A percentile compares a stretch with the other conserved stretches of the same genome.
Conservation (phyloP, 2,113 vertebrate species). For the Spea bombifrons region DNA sequence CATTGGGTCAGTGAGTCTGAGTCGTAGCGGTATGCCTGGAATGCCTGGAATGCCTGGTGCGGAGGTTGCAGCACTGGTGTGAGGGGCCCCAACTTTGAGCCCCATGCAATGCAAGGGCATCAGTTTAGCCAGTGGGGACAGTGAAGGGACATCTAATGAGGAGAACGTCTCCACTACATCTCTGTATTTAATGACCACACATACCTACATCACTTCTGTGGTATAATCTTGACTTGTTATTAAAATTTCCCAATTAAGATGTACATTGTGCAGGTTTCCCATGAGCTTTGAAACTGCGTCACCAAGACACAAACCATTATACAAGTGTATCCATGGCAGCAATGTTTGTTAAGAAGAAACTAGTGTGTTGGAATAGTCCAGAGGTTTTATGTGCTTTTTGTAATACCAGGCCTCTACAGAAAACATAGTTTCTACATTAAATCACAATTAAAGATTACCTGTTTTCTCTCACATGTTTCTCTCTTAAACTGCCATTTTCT, state of each 20-base stretch:
- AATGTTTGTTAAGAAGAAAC: background rate
- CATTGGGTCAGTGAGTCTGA: too few relatives aligned
- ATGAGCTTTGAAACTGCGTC: background rate
- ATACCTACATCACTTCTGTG: background rate
- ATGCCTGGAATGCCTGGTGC: too few relatives aligned
- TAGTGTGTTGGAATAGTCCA: background rate
- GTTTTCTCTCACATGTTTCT: background rate
- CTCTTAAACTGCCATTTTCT: background rate
- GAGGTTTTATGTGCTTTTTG: background rate
- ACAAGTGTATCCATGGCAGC: background rate
- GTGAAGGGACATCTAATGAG: too few relatives aligned
- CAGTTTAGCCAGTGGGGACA: too few relatives aligned
- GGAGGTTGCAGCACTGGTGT: too few relatives aligned
- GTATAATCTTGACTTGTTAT: background rate
- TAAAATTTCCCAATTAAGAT: background rate
- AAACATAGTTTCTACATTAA: background rate
- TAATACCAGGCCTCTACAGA: background rate
- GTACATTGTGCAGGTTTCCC: background rate
- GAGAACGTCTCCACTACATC: too few relatives aligned
- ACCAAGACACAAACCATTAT: background rate
- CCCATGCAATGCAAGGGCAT: too few relatives aligned
- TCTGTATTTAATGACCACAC: too few relatives aligned
- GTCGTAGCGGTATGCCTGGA: too few relatives aligned
- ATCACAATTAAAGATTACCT: background rate
- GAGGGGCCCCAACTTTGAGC: too few relatives aligned